Base-by-base conservation (phyloP, 2,113 vertebrate genomes). In the Megatriorchis doriae region DNA sequence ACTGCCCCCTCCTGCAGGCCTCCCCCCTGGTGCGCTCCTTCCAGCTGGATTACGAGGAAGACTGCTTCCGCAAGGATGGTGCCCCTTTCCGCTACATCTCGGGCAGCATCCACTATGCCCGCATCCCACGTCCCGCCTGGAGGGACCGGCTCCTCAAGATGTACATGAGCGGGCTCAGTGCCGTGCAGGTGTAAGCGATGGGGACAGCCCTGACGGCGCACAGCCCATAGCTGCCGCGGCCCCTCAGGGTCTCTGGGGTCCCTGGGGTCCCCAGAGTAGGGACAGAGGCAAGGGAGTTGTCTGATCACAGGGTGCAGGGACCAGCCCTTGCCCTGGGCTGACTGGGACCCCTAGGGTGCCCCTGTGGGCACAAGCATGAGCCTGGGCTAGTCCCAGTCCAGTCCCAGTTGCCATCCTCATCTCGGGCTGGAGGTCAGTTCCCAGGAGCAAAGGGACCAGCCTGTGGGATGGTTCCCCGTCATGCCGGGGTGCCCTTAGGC, bases 21-120 rank as follows among this genome's bases (percentile, higher is more conserved):
- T 94, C 77, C 13, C 47, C 66, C 3, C 56, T 3, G 0, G 17
- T 61, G 20, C 98, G 96, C 62, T 98, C 98, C 0, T 99, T 99
- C 95, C 96, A 98, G 27, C 97, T 99, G 85, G 99, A 99, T 97
- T 98, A 98, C 10, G 92, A 97, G 27, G 94, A 96, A 32, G 93
- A 98, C 97, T 98, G 98, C 70, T 99, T 99, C 98, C 98, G 96
- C 56, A 99, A 99, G 96, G 98, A 99, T 34, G 99, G 98, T 2
- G 93, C 23, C 40, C 98, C 98, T 7, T 99, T 99, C 97, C 99
- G 98, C 94, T 99, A 99, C 86, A 94, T 99, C 80, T 99, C 99
- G 9, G 99, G 99, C 79, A 99, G 99, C 72, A 98, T 99, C 80
- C 99, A 99, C 97, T 99, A 99, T 21, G 98, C 99, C 95, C 98